phyloP scores from a whole-genome alignment of 92 coral and sea anemone species.

The Zoanthus solanderi region DNA sequence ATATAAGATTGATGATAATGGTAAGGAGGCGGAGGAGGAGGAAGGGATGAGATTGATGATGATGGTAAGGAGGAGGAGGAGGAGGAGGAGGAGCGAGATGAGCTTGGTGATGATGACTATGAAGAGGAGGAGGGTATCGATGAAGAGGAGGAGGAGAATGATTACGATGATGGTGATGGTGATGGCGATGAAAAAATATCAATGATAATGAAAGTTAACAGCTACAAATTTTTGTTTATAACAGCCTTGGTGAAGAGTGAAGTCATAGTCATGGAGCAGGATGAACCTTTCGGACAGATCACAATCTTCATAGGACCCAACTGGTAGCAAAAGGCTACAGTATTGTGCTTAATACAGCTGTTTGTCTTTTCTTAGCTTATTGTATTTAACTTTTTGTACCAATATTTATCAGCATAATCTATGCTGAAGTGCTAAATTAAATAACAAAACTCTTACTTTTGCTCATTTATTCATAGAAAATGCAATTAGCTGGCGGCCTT shows the following conservation, averaged over 20 bases:
- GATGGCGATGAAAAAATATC: background rate
- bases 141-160: background rate
- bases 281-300: slow-evolving; percentile 31
- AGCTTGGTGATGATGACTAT: background rate
- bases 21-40: background rate
- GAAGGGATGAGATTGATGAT: background rate
- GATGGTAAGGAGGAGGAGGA: background rate
- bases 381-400: too few species aligned
- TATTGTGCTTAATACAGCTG: background rate
- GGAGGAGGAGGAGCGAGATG: background rate
- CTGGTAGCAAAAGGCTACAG: background rate
- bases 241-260: slow-evolving; percentile 16
- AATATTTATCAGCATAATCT: too few species aligned
- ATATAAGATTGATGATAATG: background rate
- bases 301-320: slow-evolving; percentile 13
- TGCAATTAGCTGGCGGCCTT: background rate
- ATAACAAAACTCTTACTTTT: background rate
- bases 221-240: background rate
- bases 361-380: background rate
- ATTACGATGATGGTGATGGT: background rate
- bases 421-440: too few species aligned
- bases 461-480: background rate
- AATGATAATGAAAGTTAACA: background rate
- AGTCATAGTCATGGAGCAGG: slow-evolving; percentile 26
- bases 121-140: background rate